Conservation (phyloP, 2,113 vertebrate species). For the Pteronura brasiliensis region DNA sequence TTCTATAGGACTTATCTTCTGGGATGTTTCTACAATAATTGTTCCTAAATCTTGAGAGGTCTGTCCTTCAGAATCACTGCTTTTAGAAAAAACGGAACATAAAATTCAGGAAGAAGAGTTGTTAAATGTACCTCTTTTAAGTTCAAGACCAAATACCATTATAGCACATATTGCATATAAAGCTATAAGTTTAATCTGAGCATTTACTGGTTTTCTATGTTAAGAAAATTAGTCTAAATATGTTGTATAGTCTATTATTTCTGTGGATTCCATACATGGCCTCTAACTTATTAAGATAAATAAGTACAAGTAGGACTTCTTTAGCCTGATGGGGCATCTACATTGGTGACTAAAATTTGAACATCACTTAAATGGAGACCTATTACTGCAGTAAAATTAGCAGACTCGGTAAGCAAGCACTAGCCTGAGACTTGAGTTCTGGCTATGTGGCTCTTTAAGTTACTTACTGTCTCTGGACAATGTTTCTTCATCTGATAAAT, state of each 20-base stretch:
- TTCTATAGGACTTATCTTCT: constrained; percentile 62
- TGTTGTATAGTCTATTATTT: background rate
- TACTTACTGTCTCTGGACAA: background rate
- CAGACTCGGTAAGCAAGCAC: background rate
- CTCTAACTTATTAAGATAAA: background rate
- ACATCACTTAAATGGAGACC: background rate
- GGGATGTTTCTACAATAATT: constrained; percentile 71
- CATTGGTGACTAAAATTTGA: background rate
- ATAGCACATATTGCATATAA: background rate
- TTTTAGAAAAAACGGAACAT: background rate
- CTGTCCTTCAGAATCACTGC: constrained; percentile 80
- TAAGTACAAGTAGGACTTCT: background rate
- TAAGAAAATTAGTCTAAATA: background rate
- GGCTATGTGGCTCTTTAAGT: background rate
- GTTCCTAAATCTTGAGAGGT: constrained; percentile 71
- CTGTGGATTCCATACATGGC: background rate
- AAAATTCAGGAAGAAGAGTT: constrained; percentile 17
- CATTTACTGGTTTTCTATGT: background rate
- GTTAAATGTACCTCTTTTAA: background rate
- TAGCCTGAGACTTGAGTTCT: background rate
- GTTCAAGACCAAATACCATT: background rate
- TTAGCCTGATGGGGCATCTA: background rate
- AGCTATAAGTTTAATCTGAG: background rate
- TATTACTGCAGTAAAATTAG: background rate
- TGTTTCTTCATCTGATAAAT: background rate